A percentile compares a stretch with the other conserved stretches of the same genome.
Conservation (phyloP, 2,888 invertebrate genomes). For the Drosophila peninsularis region DNA sequence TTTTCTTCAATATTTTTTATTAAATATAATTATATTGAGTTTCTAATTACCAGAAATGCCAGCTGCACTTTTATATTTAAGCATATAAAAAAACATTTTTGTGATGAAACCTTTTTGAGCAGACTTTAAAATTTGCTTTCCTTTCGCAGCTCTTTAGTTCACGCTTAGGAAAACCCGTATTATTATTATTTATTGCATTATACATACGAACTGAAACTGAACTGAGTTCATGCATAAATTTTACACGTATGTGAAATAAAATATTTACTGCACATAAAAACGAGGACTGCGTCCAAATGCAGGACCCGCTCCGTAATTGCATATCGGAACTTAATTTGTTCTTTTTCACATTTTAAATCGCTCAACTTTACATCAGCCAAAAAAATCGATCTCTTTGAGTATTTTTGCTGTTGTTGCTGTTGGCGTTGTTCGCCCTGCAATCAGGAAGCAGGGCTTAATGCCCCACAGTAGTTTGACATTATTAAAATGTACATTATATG, state of each 20-base stretch:
- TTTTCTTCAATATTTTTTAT: too few relatives aligned
- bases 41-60: too few relatives aligned
- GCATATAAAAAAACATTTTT: too few relatives aligned
- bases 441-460: conserved; percentile 47
- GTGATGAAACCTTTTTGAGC: too few relatives aligned
- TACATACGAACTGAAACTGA: background rate
- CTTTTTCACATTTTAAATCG: conserved; percentile 8
- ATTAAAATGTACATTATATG: conserved; percentile 60
- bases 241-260: background rate
- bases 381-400: conserved; percentile 44
- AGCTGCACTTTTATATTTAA: too few relatives aligned
- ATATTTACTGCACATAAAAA: background rate
- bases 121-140: background rate
- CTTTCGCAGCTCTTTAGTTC: background rate
- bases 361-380: background rate
- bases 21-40: too few relatives aligned
- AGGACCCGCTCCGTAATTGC: conserved; percentile 7
- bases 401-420: background rate
- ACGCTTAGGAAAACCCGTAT: background rate
- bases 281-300: background rate
- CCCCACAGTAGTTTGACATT: conserved; percentile 55
- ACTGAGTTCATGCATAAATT: background rate
- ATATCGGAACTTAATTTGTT: conserved; percentile 1
- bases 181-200: background rate
- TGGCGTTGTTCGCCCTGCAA: conserved; percentile 25